A percentile compares a stretch with the other conserved stretches of the same genome.
phyloP scores from a whole-genome alignment of 2,888 invertebrate genomes.

The Neocrepidodera transversa region DNA sequence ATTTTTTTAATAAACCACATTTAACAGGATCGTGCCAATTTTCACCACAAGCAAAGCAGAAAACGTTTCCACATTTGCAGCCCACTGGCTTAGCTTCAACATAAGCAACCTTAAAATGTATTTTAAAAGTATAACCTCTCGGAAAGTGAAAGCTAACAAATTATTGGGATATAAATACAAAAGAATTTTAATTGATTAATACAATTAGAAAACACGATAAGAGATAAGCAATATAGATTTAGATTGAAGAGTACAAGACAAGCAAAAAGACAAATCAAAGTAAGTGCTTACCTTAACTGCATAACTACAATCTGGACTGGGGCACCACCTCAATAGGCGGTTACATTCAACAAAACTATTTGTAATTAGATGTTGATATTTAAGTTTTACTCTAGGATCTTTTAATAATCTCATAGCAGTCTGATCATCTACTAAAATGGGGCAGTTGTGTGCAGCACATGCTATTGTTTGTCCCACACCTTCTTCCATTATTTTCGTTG shows the following conservation, averaged over 20 bases:
- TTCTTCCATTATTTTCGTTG: constrained; percentile 98
- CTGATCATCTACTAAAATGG: constrained; percentile 96
- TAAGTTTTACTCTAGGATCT: constrained; percentile 85
- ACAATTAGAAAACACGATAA: too few species aligned
- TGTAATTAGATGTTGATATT: constrained; percentile 97
- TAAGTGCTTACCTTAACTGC: constrained; percentile 86
- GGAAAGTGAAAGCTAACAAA: not conserved
- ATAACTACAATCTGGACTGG: constrained; percentile 96
- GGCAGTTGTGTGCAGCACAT: constrained; percentile 96
- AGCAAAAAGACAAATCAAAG: too few species aligned
- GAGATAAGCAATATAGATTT: too few species aligned
- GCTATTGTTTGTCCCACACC: constrained; percentile 96
- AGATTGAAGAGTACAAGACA: too few species aligned
- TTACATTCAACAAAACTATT: constrained; percentile 99
- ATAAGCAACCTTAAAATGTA: constrained; percentile 60
- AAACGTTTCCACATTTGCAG: constrained; percentile 92
- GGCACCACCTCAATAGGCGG: constrained; percentile 96
- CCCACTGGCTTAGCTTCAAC: constrained; percentile 91
- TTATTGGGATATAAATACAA: not conserved
- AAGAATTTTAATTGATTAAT: too few species aligned
- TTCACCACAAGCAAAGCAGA: constrained; percentile 96
- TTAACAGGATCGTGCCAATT: constrained; percentile 99
- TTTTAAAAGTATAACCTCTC: not conserved
- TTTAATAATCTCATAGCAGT: constrained; percentile 91
- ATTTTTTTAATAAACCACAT: constrained; percentile 89